phyloP scores from a whole-genome alignment of 1,140 invertebrate genomes.

The Euwallacea similis region DNA sequence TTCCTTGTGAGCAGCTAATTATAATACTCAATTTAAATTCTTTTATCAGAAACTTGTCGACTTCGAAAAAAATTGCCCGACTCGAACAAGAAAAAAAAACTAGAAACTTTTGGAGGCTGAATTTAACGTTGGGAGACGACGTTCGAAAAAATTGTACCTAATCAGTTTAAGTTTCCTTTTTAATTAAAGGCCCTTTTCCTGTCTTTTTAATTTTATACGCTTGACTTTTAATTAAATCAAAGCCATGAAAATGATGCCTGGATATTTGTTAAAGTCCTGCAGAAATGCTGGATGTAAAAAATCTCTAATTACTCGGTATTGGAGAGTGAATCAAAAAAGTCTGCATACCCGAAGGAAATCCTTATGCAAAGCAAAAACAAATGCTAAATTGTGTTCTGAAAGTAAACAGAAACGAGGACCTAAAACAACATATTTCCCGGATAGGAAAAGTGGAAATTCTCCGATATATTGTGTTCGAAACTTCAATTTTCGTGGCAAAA shows the following conservation, averaged over 20 bases:
- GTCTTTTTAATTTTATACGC: conserved; percentile 48
- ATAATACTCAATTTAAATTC: not conserved
- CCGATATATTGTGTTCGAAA: not conserved
- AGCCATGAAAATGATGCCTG: conserved; percentile 41
- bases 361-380: too few relatives aligned
- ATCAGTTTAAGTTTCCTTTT: conserved; percentile 46
- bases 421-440: not conserved
- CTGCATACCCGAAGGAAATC: too few relatives aligned
- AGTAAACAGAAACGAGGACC: not conserved
- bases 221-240: conserved; percentile 49
- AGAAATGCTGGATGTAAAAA: too few relatives aligned
- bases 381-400: not conserved
- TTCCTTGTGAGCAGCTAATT: not conserved
- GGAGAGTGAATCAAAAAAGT: too few relatives aligned
- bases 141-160: conserved; percentile 42
- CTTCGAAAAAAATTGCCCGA: not conserved
- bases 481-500: not conserved
- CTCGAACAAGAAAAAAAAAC: conserved; percentile 5
- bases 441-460: not conserved
- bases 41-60: conserved; percentile 2
- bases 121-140: conserved; percentile 21
- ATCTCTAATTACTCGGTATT: too few relatives aligned
- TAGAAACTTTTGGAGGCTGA: conserved; percentile 15
- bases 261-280: conserved; percentile 40
- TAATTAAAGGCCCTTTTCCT: conserved; percentile 43